These are phyloP conservation scores for Rhinella marina DNA, from an alignment of 2,797 vertebrate species.

Conservation along the genomic window DNA sequence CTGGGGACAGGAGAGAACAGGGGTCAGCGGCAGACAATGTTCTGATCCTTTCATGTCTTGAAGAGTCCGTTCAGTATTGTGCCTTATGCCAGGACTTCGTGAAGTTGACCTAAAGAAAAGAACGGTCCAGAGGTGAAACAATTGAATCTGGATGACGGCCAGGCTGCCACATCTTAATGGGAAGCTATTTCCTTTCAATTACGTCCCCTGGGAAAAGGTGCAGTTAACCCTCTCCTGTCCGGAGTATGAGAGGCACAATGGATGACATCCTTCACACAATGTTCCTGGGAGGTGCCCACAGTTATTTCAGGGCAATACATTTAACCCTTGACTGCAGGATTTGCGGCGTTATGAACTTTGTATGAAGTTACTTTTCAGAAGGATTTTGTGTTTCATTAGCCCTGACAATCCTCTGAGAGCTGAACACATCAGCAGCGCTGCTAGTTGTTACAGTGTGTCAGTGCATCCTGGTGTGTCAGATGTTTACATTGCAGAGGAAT, in stretches of 20 bases:
- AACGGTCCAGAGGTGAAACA: conserved; percentile 30
- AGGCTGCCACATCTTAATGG: conserved; percentile 30
- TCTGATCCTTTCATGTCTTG: conserved; percentile 6
- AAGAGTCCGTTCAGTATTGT: background rate
- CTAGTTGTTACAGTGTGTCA: too few relatives aligned
- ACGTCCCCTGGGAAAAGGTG: background rate
- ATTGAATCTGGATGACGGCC: conserved; percentile 25
- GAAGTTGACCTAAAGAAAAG: conserved; percentile 23
- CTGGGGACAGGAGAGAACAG: background rate
- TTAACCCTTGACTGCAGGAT: background rate
- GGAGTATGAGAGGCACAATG: background rate
- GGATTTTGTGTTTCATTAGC: too few relatives aligned
- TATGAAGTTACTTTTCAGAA: too few relatives aligned
- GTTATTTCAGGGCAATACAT: background rate
- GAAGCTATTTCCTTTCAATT: conserved; percentile 42
- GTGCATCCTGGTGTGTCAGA: too few relatives aligned
- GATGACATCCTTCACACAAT: background rate
- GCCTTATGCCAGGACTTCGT: background rate
- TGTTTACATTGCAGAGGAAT: too few relatives aligned
- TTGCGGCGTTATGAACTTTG: background rate
- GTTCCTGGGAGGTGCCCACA: background rate
- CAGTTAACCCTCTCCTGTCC: conserved; percentile 36
- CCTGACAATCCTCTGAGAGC: too few relatives aligned
- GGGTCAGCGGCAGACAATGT: too few relatives aligned
- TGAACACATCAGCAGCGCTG: too few relatives aligned